Evolutionary conservation across 2,113 vertebrate species (phyloP), one percentile per base, ranked within the genome.

Genomic region (Toxotes jaculatrix): DNA sequence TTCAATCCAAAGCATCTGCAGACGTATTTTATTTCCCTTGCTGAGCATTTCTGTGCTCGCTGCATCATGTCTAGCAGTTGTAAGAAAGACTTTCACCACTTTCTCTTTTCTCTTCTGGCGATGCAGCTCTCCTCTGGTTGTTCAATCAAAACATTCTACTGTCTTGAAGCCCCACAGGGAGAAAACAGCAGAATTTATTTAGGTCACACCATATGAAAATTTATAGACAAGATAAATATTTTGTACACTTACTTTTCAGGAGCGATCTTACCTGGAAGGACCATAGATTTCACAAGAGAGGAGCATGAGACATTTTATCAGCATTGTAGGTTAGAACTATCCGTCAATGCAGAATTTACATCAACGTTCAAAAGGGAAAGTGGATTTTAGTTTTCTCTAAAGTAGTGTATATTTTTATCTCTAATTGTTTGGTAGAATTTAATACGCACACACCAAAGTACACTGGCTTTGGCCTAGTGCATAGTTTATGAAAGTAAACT

Each of bases 131-230:
- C 60, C 49, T 82, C 61, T 73, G 36, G 45, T 56, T 62, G 32
- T 64, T 68, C 9, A 6, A 79, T 74, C 82, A 81, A 65, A 82
- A 68, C 65, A 34, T 23, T 16, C 31, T 57, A 80, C 64, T 60
- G 74, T 36, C 55, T 63, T n/a, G 42, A 61, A 45, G 32, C 51
- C n/a, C 40, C 23, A 23, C 27, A 49, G 40, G 36, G n/a, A 55
- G n/a, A 27, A 27, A 55, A 23, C 9, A 23, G n/a, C 53, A 56
- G 23, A 62, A 23, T 76, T 81, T 80, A 69, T 86, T 61, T 86
- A 74, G 69, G 69, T 74, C 76, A 81, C 6, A 12, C 17, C 62
- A 42, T 32, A n/a, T 73, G 16, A 73, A 13, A 59, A 72, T 76
- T 64, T 69, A 77, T 34, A 66, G 66, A 49, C n/a, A 40, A 56